Percentiles rank a stretch among this genome's conserved stretches.
phyloP scores from a whole-genome alignment of 2,888 invertebrate species.

The Machimus atricapillus region DNA sequence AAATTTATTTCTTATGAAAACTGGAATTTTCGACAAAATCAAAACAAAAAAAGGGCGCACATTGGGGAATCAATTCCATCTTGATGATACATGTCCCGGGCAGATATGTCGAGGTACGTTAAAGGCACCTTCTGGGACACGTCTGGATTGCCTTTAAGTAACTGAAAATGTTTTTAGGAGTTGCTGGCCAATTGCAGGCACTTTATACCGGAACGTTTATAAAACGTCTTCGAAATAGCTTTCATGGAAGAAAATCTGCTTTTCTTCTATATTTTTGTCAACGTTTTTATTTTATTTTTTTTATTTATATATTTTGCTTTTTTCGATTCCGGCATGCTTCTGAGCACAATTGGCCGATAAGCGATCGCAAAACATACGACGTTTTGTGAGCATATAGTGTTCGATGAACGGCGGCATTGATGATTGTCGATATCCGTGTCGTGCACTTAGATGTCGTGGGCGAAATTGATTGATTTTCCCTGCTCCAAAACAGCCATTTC shows the following conservation, averaged over 20 bases:
- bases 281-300: neutral
- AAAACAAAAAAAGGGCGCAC: neutral
- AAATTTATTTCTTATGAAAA: neutral
- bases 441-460: neutral
- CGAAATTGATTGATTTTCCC: slow-evolving; percentile 15
- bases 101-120: neutral
- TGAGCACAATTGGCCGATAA: neutral
- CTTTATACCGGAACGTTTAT: neutral
- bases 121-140: neutral
- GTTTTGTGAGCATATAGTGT: neutral
- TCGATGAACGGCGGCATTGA: neutral
- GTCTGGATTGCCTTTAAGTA: neutral
- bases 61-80: neutral
- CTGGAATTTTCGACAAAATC: neutral
- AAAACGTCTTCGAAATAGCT: neutral
- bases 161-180: neutral
- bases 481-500: neutral
- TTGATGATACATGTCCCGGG: neutral
- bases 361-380: neutral
- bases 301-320: neutral
- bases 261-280: neutral
- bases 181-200: neutral
- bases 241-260: neutral
- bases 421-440: neutral
- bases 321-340: neutral